phyloP scores from a whole-genome alignment of 53 echinoderm and acorn worm genomes.

The Crossaster papposus region DNA sequence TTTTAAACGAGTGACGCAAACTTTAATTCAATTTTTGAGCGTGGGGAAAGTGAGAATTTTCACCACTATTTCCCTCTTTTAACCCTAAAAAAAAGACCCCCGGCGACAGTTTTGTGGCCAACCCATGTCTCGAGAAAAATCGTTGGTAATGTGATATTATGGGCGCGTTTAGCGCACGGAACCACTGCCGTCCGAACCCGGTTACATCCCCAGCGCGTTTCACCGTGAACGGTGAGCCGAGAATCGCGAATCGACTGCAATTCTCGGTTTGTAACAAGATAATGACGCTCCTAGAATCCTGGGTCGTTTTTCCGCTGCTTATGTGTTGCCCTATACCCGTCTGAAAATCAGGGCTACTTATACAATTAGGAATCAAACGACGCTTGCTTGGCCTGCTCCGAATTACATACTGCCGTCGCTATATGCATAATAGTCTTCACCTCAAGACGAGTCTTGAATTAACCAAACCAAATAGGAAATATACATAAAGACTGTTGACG shows the following conservation, averaged over 20 bases:
- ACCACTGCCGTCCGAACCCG: background rate
- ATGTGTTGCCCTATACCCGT: conserved; percentile 49
- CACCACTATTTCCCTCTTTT: background rate
- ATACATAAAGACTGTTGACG: conserved; percentile 29
- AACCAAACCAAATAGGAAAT: conserved; percentile 24
- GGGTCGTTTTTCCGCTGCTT: conserved; percentile 18
- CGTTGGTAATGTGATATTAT: conserved; percentile 56
- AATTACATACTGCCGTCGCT: conserved; percentile 14
- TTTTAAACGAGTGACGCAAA: background rate
- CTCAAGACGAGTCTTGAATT: conserved; percentile 28
- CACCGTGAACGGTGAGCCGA: background rate
- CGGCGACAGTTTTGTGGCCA: conserved; percentile 35
- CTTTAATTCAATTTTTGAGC: conserved; percentile 3
- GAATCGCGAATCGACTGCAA: conserved; percentile 23
- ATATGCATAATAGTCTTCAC: background rate
- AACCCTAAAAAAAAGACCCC: background rate
- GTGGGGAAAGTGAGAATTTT: conserved; percentile 11
- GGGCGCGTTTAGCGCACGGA: background rate
- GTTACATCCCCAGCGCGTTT: conserved; percentile 3
- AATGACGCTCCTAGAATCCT: background rate
- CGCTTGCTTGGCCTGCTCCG: background rate
- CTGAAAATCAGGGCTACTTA: conserved; percentile 55
- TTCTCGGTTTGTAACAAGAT: conserved; percentile 39
- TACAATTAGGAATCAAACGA: conserved; percentile 42
- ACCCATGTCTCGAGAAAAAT: background rate